phyloP scores from a whole-genome alignment of 2,113 vertebrate species.

The Hucho hucho region DNA sequence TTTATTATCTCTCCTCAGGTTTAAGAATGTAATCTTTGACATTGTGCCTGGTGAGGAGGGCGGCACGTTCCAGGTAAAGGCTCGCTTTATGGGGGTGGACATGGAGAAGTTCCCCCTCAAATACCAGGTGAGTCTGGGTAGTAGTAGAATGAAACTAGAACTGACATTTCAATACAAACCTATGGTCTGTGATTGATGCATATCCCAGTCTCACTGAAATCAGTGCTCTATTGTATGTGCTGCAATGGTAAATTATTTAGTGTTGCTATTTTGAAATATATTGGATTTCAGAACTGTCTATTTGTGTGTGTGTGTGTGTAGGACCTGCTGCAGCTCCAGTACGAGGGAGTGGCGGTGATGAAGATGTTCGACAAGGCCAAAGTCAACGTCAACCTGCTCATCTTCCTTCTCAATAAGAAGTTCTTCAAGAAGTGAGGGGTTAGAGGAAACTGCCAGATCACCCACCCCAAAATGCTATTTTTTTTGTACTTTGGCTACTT shows the following conservation, averaged over 20 bases:
- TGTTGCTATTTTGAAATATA: no score
- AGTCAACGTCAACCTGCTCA: slow-evolving; percentile 89
- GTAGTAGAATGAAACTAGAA: no score
- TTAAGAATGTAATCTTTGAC: slow-evolving; percentile 90
- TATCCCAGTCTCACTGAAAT: no score
- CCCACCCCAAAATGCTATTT: no score
- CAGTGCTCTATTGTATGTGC: no score
- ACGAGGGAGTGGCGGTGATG: slow-evolving; percentile 84
- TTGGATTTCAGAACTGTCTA: not conserved
- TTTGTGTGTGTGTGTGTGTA: slow-evolving; percentile 32
- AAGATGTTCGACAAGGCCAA: slow-evolving; percentile 89
- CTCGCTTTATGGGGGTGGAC: slow-evolving; percentile 89
- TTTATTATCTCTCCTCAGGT: slow-evolving; percentile 68
- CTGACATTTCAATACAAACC: no score
- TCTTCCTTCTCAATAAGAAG: slow-evolving; percentile 95
- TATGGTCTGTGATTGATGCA: no score
- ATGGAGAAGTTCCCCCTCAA: slow-evolving; percentile 90
- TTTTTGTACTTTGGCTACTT: no score
- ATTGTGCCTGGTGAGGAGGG: slow-evolving; percentile 80
- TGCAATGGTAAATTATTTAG: no score
- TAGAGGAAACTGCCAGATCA: not conserved
- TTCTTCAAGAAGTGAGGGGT: slow-evolving; percentile 80
- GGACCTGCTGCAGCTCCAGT: slow-evolving; percentile 84
- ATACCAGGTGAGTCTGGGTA: slow-evolving; percentile 81
- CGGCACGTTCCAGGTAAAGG: slow-evolving; percentile 85